These are phyloP conservation scores for Drosophila gunungcola DNA, from an alignment of 1,140 invertebrate species.

Conservation along the genomic window DNA sequence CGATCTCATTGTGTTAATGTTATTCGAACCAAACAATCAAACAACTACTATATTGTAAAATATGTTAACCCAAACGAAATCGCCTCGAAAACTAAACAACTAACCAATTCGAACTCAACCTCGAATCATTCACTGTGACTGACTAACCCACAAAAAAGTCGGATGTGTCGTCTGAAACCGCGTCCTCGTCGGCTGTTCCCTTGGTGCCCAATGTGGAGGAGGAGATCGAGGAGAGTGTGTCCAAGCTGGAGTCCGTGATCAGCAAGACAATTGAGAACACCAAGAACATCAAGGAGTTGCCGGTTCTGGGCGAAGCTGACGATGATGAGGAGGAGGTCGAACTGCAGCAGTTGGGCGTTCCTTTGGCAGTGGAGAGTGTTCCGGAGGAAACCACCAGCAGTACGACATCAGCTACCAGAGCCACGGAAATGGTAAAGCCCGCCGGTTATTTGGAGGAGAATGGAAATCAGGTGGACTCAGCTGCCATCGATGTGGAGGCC, in stretches of 20 bases:
- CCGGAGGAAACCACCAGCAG: slow-evolving; percentile 33
- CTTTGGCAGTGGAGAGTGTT: slow-evolving; percentile 27
- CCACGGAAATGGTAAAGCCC: slow-evolving; percentile 46
- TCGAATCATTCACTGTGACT: slow-evolving; percentile 13
- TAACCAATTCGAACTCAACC: not conserved
- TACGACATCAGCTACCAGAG: slow-evolving; percentile 3
- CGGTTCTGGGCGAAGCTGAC: slow-evolving; percentile 59
- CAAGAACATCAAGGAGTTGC: slow-evolving; percentile 77
- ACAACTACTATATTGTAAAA: slow-evolving; percentile 11
- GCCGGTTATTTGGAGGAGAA: slow-evolving; percentile 23
- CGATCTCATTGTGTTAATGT: slow-evolving; percentile 55
- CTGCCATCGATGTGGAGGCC: slow-evolving; percentile 45
- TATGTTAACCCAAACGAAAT: slow-evolving; percentile 18
- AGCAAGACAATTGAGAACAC: slow-evolving; percentile 84
- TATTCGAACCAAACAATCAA: slow-evolving; percentile 25
- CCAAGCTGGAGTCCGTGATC: slow-evolving; percentile 79
- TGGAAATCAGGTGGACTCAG: slow-evolving; percentile 48
- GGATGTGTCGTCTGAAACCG: slow-evolving; percentile 24
- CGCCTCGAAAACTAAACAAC: slow-evolving; percentile 29
- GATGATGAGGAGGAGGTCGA: slow-evolving; percentile 70
- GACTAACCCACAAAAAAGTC: slow-evolving; percentile 26
- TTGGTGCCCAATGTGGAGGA: slow-evolving; percentile 54
- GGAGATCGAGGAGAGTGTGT: slow-evolving; percentile 78
- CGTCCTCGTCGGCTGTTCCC: slow-evolving; percentile 15
- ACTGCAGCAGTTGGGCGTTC: slow-evolving; percentile 54